Evolutionary conservation across 2,888 invertebrate genomes (phyloP), one percentile per base, ranked within the genome.

Genomic region (Drosophila affinis): DNA sequence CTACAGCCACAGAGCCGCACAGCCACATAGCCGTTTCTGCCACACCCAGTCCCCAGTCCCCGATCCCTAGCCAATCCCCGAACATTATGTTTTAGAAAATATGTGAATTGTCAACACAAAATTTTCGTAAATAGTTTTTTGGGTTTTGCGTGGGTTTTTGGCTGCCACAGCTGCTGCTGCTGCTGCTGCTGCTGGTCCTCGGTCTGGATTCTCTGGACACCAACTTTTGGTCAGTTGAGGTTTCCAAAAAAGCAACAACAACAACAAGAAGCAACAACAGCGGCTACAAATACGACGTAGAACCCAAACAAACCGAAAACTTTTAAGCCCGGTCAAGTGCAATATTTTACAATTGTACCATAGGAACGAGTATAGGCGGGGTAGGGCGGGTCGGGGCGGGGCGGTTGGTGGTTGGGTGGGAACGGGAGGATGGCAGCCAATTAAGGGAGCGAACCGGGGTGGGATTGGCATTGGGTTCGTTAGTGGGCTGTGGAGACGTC

Each of bases 81-180:
- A 87, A 85, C 90, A 89, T 81, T 79, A 89, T 89, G 88, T 89
- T 90, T 89, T 87, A 75, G 80, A 82, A 90, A 89, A 89, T 89
- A 85, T 88, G 79, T 79, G 87, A 89, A 90, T 90, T 89, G 90
- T 88, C 89, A 89, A 90, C 89, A 81, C 81, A 82, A 81, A 89
- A 86, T 87, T 86, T 80, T 86, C 75, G 86, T 80, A 86, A 87
- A 86, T 86, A 88, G 87, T 86, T 88, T 87, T 88, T 80, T 62
- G 49, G 46, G 59, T 56, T 60, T 57, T 65, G 54, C 54, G 46
- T 70, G 60, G 69, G 47, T 60, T 65, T 65, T 64, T 39, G 44
- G 64, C 44, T 44, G 47, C 53, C 64, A 73, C 57, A 52, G 65
- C 59, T 75, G 68, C 81, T 51, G 61, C 76, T 69, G 55, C 77